phyloP scores from a whole-genome alignment of 1,140 invertebrate species.

The Goniozus legneri region DNA sequence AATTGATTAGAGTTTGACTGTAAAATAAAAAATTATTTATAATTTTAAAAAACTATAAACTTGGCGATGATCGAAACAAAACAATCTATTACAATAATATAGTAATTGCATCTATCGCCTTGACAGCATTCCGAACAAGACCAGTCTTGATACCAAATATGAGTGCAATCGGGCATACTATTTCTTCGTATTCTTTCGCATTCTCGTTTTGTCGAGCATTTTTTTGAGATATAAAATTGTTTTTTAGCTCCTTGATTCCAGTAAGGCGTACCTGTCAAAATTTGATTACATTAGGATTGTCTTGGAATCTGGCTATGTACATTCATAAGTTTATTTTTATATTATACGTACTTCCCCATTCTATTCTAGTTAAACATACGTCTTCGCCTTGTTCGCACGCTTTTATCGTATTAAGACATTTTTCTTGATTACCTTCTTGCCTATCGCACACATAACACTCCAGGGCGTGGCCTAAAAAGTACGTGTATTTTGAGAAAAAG shows the following conservation, averaged over 20 bases:
- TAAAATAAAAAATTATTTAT: too few relatives aligned
- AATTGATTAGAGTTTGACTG: too few relatives aligned
- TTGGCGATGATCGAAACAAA: too few relatives aligned
- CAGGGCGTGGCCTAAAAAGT: conserved; percentile 65
- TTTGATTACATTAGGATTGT: too few relatives aligned
- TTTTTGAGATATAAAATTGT: conserved; percentile 92
- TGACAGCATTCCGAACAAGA: conserved; percentile 94
- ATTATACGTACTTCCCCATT: conserved; percentile 75
- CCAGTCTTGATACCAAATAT: conserved; percentile 98
- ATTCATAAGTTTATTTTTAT: neutral
- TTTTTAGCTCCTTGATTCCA: conserved; percentile 91
- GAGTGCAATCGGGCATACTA: conserved; percentile 78
- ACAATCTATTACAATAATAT: conserved; percentile 93
- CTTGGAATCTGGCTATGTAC: too few relatives aligned
- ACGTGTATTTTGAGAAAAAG: too few relatives aligned
- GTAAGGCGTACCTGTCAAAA: conserved; percentile 76
- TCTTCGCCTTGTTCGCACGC: conserved; percentile 86
- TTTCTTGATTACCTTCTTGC: conserved; percentile 89
- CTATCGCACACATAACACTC: conserved; percentile 94
- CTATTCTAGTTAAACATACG: conserved; percentile 82
- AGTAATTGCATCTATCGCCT: conserved; percentile 96
- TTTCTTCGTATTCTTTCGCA: conserved; percentile 69
- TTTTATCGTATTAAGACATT: conserved; percentile 89
- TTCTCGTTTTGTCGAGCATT: conserved; percentile 76
- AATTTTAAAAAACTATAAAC: too few relatives aligned